These are phyloP conservation scores for Drosophila ficusphila DNA, from an alignment of 1,140 invertebrate species.

Conservation along the genomic window DNA sequence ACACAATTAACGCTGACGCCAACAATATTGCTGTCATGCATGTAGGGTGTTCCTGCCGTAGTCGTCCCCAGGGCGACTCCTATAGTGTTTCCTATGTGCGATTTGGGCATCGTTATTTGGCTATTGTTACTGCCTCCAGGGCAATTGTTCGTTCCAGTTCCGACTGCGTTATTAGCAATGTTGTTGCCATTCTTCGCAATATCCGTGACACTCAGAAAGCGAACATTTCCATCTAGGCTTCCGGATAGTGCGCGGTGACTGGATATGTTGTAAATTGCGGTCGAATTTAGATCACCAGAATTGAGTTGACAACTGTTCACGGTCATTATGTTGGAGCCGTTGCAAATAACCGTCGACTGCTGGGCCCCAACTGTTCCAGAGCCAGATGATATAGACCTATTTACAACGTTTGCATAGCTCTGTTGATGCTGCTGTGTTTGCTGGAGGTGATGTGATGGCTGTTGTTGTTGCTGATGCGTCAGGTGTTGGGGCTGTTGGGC, in stretches of 20 bases:
- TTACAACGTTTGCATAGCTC: slow-evolving; percentile 58
- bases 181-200: slow-evolving; percentile 26
- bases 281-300: slow-evolving; percentile 33
- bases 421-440: slow-evolving; percentile 45
- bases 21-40: slow-evolving; percentile 51
- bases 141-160: slow-evolving; percentile 4
- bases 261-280: slow-evolving; percentile 49
- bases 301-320: slow-evolving; percentile 45
- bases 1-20: slow-evolving; percentile 49
- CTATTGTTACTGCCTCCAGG: slow-evolving; percentile 21
- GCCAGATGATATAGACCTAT: slow-evolving; percentile 26
- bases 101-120: slow-evolving; percentile 41
- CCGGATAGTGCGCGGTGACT: slow-evolving; percentile 28
- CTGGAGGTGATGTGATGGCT: slow-evolving; percentile 33
- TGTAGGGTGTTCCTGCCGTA: slow-evolving; percentile 27
- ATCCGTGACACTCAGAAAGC: slow-evolving; percentile 38
- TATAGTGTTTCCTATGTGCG: slow-evolving; percentile 22
- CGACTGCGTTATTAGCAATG: neutral
- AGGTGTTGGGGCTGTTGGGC: slow-evolving; percentile 32
- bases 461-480: slow-evolving; percentile 23
- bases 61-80: slow-evolving; percentile 28
- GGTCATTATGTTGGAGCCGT: slow-evolving; percentile 47
- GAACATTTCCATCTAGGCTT: slow-evolving; percentile 38
- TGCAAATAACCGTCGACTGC: slow-evolving; percentile 55
- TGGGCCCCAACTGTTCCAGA: slow-evolving; percentile 23